These are phyloP conservation scores for Calycopis cecrops DNA, from an alignment of 1,140 invertebrate species.

Conservation along the genomic window DNA sequence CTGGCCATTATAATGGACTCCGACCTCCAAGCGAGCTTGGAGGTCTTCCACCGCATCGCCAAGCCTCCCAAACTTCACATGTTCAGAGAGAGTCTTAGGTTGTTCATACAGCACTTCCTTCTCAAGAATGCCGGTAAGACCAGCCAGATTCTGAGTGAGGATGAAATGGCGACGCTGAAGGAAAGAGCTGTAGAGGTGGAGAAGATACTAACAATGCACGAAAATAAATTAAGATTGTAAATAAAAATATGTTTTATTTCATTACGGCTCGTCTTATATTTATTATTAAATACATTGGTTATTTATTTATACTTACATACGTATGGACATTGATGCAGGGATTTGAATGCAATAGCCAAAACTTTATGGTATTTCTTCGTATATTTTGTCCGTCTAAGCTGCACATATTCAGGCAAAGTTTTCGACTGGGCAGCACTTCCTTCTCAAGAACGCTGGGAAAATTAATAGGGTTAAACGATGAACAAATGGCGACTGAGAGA, in stretches of 20 bases:
- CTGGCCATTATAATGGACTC: slow-evolving; percentile 81
- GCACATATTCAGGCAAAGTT: slow-evolving; percentile 83
- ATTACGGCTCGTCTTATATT: too few species aligned
- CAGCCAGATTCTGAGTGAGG: slow-evolving; percentile 57
- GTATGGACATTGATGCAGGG: too few species aligned
- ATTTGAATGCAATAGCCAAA: too few species aligned
- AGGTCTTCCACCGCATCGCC: slow-evolving; percentile 81
- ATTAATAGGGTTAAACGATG: slow-evolving; percentile 61
- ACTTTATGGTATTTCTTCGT: slow-evolving; percentile 79
- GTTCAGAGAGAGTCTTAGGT: slow-evolving; percentile 83
- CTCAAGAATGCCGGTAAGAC: slow-evolving; percentile 77
- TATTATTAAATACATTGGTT: too few species aligned
- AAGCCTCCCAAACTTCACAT: slow-evolving; percentile 80
- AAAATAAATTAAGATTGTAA: slow-evolving; percentile 56
- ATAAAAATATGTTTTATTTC: slow-evolving; percentile 21
- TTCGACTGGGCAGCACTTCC: slow-evolving; percentile 85
- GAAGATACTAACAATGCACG: slow-evolving; percentile 70
- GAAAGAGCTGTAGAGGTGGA: slow-evolving; percentile 75
- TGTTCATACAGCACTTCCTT: slow-evolving; percentile 89
- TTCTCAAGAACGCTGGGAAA: slow-evolving; percentile 79
- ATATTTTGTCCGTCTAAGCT: slow-evolving; percentile 81
- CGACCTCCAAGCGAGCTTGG: slow-evolving; percentile 75
- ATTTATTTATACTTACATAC: too few species aligned
- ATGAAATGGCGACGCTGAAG: slow-evolving; percentile 73
- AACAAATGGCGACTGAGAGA: slow-evolving; percentile 74